A percentile compares a stretch with the other conserved stretches of the same genome.
These are phyloP conservation scores for Collichthys lucidus DNA, from an alignment of 2,113 vertebrate species.

Conservation along the genomic window DNA sequence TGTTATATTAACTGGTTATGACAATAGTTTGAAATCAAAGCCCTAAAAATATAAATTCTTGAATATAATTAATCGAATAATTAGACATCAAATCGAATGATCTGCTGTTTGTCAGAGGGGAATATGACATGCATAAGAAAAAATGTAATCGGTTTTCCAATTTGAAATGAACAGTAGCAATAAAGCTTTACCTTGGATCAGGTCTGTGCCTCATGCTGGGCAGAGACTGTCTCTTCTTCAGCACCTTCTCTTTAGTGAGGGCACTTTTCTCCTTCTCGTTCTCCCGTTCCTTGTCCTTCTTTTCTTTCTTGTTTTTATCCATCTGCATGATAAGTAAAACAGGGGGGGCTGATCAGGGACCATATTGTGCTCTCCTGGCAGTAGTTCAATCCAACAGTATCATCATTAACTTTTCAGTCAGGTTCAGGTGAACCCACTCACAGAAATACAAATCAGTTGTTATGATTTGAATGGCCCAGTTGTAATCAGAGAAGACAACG, in stretches of 20 bases:
- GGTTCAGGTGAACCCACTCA: background rate
- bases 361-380: background rate
- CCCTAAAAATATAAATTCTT: too few species aligned
- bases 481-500: background rate
- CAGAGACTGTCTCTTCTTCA: conserved; percentile 92
- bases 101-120: background rate
- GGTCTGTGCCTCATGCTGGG: conserved; percentile 82
- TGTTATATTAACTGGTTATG: too few species aligned
- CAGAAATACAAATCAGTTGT: conserved; percentile 1
- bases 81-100: too few species aligned
- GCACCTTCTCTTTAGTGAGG: conserved; percentile 88
- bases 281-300: conserved; percentile 96
- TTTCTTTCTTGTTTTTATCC: conserved; percentile 94
- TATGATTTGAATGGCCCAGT: background rate
- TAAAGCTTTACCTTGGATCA: conserved; percentile 79
- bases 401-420: background rate
- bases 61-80: background rate
- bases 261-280: conserved; percentile 95
- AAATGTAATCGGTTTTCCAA: background rate
- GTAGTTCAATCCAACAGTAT: background rate
- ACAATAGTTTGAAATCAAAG: too few species aligned
- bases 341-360: background rate
- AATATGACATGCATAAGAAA: background rate
- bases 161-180: background rate
- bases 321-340: conserved; percentile 66